phyloP scores from a whole-genome alignment of 2,113 vertebrate genomes.

The Lepidiolamprologus cunningtoni region DNA sequence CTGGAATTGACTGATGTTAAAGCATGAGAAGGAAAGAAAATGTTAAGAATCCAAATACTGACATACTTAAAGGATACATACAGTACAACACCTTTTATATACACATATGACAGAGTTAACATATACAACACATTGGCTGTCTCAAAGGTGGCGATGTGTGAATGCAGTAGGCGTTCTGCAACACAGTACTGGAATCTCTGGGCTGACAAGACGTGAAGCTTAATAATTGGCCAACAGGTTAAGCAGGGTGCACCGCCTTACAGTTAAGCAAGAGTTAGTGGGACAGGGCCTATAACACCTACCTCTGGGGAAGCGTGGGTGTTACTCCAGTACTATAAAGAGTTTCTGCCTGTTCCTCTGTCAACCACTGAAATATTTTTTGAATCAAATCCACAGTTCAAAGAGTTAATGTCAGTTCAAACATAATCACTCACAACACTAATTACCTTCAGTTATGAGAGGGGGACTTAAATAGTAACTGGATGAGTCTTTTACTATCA shows the following conservation, averaged over 20 bases:
- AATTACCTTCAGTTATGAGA: not conserved
- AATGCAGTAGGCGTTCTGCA: not conserved
- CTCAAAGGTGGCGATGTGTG: not conserved
- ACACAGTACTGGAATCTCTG: not conserved
- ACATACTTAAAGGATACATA: not conserved
- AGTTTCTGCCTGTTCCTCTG: not conserved
- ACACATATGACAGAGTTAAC: not conserved
- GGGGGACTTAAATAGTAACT: not conserved
- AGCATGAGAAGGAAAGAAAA: not conserved
- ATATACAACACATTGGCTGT: not conserved
- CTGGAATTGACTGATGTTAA: not conserved
- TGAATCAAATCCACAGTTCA: not conserved
- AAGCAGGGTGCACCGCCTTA: slow-evolving; percentile 21
- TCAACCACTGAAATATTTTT: not conserved
- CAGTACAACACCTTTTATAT: not conserved
- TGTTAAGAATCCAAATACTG: not conserved
- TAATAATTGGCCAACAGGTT: slow-evolving; percentile 41
- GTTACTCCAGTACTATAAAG: not conserved
- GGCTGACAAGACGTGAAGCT: not conserved
- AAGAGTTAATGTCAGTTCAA: not conserved
- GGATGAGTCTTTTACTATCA: not conserved
- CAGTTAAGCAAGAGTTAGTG: not conserved
- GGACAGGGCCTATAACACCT: not conserved
- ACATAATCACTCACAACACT: not conserved
- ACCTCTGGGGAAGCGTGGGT: not conserved